Evolutionary conservation across 2,888 invertebrate genomes (phyloP).

Genomic region (Lapara coniferarum): DNA sequence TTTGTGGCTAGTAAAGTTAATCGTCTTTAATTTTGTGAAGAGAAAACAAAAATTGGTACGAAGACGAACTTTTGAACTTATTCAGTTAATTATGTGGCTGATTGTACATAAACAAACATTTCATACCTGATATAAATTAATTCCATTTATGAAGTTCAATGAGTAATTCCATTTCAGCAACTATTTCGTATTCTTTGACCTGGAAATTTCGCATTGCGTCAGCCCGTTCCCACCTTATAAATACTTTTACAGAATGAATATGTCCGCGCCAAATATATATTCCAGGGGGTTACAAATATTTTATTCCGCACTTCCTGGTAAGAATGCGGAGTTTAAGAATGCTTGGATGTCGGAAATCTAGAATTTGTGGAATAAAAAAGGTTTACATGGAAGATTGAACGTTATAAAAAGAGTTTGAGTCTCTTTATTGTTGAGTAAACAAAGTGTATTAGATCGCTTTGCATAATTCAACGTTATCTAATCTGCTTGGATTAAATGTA

Average conservation of each 20-base stretch:
- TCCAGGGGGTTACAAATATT: conserved; percentile 16
- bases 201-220: conserved; percentile 18
- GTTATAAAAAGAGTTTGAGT: not conserved
- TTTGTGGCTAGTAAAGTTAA: too few relatives aligned
- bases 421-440: not conserved
- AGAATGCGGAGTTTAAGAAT: not conserved
- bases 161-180: not conserved
- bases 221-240: conserved; percentile 26
- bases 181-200: conserved; percentile 28
- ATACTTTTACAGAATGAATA: conserved; percentile 25
- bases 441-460: too few relatives aligned
- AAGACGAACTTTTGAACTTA: too few relatives aligned
- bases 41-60: too few relatives aligned
- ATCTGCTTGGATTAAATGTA: too few relatives aligned
- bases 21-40: too few relatives aligned
- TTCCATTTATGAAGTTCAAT: not conserved
- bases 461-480: too few relatives aligned
- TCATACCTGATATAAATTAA: not conserved
- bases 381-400: not conserved
- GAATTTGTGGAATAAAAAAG: not conserved
- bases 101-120: too few relatives aligned
- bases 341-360: not conserved
- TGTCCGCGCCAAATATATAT: conserved; percentile 19
- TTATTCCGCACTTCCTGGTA: conserved; percentile 18
- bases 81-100: too few relatives aligned